These are phyloP conservation scores for Pogonomyrmex californicus DNA, from an alignment of 1,140 invertebrate genomes.

Conservation along the genomic window DNA sequence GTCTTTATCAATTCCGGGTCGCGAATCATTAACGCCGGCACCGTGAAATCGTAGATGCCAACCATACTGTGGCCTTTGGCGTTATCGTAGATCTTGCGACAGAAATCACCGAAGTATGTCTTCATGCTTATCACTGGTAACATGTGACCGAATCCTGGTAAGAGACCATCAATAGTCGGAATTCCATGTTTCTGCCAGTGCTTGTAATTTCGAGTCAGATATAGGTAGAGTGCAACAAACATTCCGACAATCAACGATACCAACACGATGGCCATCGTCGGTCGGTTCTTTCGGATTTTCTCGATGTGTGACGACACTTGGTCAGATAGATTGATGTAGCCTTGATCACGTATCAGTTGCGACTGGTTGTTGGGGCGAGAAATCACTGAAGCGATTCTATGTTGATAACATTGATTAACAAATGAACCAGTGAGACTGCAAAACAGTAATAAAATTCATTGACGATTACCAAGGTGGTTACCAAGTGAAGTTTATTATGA, in stretches of 20 bases:
- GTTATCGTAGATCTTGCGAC: slow-evolving; percentile 67
- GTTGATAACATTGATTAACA: background rate
- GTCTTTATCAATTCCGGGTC: slow-evolving; percentile 80
- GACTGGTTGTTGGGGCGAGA: background rate
- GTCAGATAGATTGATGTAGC: slow-evolving; percentile 6
- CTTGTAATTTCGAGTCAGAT: slow-evolving; percentile 13
- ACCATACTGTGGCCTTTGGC: slow-evolving; percentile 68
- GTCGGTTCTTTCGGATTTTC: background rate
- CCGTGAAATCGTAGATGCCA: slow-evolving; percentile 75
- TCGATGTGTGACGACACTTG: background rate
- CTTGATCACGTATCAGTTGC: background rate
- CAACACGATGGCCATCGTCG: slow-evolving; percentile 75
- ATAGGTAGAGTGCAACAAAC: background rate
- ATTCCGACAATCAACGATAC: background rate
- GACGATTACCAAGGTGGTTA: background rate
- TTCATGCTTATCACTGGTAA: slow-evolving; percentile 52
- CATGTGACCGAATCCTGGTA: slow-evolving; percentile 78
- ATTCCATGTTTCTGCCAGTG: slow-evolving; percentile 86
- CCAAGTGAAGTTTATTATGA: too few relatives aligned
- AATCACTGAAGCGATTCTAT: background rate
- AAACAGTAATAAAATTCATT: background rate
- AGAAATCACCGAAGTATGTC: slow-evolving; percentile 57
- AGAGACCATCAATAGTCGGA: slow-evolving; percentile 75
- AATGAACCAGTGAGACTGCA: background rate
- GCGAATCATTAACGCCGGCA: slow-evolving; percentile 74